Evolutionary conservation across 92 coral and sea anemone species (phyloP).

Genomic region (Desmophyllum pertusum): DNA sequence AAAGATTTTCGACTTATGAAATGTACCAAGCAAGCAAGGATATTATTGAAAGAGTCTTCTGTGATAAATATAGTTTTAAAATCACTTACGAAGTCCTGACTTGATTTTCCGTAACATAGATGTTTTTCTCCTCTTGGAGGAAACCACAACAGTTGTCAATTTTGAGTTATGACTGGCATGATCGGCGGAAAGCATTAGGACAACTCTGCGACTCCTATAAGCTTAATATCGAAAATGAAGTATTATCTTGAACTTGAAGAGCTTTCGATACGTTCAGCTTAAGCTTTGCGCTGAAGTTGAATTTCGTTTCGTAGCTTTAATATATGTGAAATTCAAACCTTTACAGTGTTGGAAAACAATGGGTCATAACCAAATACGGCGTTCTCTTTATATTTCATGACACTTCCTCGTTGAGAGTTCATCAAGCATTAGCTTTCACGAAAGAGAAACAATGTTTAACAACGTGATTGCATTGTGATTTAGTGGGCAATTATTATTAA

Average conservation of each 20-base stretch:
- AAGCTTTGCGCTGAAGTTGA: background rate
- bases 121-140: background rate
- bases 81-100: conserved; percentile 30
- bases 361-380: conserved; percentile 22
- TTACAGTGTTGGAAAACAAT: background rate
- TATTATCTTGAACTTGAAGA: background rate
- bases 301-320: background rate
- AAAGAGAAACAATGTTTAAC: background rate
- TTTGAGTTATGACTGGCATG: background rate
- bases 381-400: background rate
- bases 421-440: background rate
- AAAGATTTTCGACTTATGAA: background rate
- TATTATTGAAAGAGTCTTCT: background rate
- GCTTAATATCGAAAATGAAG: background rate
- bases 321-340: background rate
- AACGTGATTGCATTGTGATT: background rate
- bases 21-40: background rate
- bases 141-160: background rate
- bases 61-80: background rate
- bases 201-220: too few species aligned
- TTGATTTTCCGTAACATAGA: conserved; percentile 29
- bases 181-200: background rate
- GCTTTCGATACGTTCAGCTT: conserved; percentile 5
- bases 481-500: background rate
- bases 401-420: conserved; percentile 10